These are phyloP conservation scores for Cololabis saira DNA, from an alignment of 2,113 vertebrate species.

Conservation along the genomic window DNA sequence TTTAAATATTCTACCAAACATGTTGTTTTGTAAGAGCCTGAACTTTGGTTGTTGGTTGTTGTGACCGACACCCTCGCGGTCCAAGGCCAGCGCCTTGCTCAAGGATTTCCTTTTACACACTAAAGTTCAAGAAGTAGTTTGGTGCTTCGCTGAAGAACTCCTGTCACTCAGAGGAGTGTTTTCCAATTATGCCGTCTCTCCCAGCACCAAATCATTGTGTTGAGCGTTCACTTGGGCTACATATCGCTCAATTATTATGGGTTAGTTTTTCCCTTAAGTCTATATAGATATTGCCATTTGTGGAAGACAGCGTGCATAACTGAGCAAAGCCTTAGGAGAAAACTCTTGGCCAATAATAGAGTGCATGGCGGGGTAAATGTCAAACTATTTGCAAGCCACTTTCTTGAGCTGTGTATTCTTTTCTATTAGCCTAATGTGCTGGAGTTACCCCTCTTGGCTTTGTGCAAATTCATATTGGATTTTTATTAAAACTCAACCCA, in stretches of 20 bases:
- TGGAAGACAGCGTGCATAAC: constrained; percentile 51
- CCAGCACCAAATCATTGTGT: constrained; percentile 24
- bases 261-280: constrained; percentile 52
- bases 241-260: constrained; percentile 35
- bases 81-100: constrained; percentile 2
- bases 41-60: constrained; percentile 10
- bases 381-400: constrained; percentile 64
- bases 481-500: constrained; percentile 79
- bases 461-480: constrained; percentile 79
- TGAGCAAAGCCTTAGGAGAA: constrained; percentile 54
- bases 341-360: constrained; percentile 65
- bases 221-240: constrained; percentile 45
- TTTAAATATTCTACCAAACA: too few relatives aligned
- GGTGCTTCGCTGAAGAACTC: constrained; percentile 13
- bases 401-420: constrained; percentile 61
- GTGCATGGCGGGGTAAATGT: constrained; percentile 70
- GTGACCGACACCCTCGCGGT: constrained; percentile 13
- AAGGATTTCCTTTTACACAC: constrained; percentile 30
- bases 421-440: constrained; percentile 75
- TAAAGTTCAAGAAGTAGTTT: constrained; percentile 26
- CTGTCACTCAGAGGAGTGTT: constrained; percentile 2
- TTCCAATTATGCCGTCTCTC: constrained; percentile 13
- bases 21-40: too few relatives aligned
- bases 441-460: constrained; percentile 68
- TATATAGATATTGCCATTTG: constrained; percentile 58